Evolutionary conservation across 2,113 vertebrate genomes (phyloP).

Genomic region (Castor canadensis): DNA sequence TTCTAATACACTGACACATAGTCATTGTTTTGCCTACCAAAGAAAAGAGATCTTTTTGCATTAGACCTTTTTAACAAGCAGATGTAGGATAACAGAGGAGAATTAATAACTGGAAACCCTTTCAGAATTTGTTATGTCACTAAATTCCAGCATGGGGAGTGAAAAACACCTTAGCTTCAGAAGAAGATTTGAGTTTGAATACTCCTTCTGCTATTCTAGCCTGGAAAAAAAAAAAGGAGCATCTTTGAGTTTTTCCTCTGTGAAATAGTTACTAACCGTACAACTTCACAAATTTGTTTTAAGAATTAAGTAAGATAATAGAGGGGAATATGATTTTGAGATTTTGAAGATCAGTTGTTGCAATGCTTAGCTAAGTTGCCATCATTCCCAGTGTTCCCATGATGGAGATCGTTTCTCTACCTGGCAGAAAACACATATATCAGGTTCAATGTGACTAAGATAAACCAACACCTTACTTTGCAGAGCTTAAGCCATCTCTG

Average conservation of each 20-base stretch:
- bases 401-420: accelerated
- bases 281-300: background rate
- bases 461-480: background rate
- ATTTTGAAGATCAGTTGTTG: background rate
- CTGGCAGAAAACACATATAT: accelerated
- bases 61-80: background rate
- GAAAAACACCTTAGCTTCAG: background rate
- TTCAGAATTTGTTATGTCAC: background rate
- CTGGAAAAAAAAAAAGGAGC: background rate
- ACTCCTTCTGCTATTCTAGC: accelerated
- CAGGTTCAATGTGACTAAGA: accelerated
- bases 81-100: background rate
- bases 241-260: background rate
- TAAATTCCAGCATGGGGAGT: background rate
- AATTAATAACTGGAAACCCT: background rate
- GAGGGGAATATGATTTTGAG: background rate
- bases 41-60: background rate
- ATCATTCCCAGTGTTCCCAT: background rate
- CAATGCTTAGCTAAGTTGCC: accelerated
- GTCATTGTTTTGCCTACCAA: background rate
- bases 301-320: background rate
- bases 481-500: background rate
- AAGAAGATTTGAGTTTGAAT: background rate
- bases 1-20: background rate
- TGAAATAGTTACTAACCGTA: background rate